Evolutionary conservation across 1,140 invertebrate genomes (phyloP).

Genomic region (Pogonomyrmex californicus): DNA sequence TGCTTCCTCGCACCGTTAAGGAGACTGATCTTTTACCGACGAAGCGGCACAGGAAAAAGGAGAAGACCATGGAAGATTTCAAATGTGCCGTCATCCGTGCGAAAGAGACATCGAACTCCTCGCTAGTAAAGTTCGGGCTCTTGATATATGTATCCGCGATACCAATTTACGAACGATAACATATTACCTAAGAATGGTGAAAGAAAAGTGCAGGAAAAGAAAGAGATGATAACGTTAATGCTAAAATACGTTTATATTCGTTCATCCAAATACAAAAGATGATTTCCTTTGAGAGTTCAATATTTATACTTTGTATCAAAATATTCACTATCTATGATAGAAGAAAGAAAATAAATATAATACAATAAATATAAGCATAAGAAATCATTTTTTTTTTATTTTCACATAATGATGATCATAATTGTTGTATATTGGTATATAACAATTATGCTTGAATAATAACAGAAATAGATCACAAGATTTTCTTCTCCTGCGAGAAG

Average conservation of each 20-base stretch:
- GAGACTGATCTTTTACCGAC: slow-evolving; percentile 71
- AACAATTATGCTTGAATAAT: slow-evolving; percentile 11
- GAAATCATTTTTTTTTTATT: neutral
- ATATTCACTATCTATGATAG: neutral
- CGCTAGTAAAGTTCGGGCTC: neutral
- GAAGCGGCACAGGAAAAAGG: slow-evolving; percentile 31
- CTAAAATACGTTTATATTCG: neutral
- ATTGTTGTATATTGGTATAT: neutral
- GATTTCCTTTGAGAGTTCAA: neutral
- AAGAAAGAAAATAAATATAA: neutral
- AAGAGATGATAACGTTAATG: neutral
- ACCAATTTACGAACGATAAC: neutral
- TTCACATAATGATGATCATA: neutral
- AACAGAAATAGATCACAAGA: slow-evolving; percentile 1
- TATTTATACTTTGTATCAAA: neutral
- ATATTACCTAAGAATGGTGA: neutral
- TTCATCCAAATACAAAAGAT: neutral
- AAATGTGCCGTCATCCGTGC: slow-evolving; percentile 74
- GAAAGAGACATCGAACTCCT: slow-evolving; percentile 70
- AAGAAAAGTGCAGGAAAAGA: neutral
- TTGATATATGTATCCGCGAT: neutral
- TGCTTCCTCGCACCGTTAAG: slow-evolving; percentile 66
- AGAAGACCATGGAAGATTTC: slow-evolving; percentile 67
- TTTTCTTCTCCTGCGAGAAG: neutral
- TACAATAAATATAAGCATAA: slow-evolving; percentile 13